Conservation (phyloP, 2,113 vertebrate genomes). For the Collichthys lucidus region DNA sequence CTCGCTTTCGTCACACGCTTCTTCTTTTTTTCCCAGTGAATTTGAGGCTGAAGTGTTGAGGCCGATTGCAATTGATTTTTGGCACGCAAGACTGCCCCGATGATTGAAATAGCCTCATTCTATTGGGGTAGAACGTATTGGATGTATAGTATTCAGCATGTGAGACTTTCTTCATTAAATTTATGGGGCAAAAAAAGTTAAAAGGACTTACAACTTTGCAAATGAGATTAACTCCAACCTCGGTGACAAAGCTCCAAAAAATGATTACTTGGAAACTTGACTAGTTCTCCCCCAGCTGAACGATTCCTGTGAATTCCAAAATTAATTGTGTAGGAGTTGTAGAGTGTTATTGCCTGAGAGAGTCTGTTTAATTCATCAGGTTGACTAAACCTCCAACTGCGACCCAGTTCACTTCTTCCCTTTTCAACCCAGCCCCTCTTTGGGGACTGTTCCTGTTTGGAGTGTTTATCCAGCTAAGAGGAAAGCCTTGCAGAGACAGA, state of each 20-base stretch:
- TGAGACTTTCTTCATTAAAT: constrained; percentile 20
- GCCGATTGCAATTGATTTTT: constrained; percentile 68
- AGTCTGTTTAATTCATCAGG: constrained; percentile 76
- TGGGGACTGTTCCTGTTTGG: constrained; percentile 47
- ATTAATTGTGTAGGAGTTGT: constrained; percentile 62
- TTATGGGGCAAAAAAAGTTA: background rate
- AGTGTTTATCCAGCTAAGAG: constrained; percentile 68
- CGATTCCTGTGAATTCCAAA: constrained; percentile 35
- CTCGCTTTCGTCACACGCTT: constrained; percentile 25
- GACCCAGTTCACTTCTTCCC: constrained; percentile 67
- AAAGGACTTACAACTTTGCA: constrained; percentile 23
- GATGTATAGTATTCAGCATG: constrained; percentile 12
- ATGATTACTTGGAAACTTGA: constrained; percentile 35
- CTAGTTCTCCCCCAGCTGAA: constrained; percentile 21
- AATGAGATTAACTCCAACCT: constrained; percentile 45
- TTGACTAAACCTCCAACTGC: constrained; percentile 65
- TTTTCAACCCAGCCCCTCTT: constrained; percentile 47
- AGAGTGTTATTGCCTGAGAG: constrained; percentile 55
- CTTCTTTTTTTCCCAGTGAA: constrained; percentile 31
- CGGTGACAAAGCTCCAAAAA: constrained; percentile 18
- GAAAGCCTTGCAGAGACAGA: constrained; percentile 57
- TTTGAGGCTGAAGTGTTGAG: constrained; percentile 42
- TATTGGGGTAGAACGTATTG: background rate
- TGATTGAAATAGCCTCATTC: constrained; percentile 56
- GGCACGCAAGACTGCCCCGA: constrained; percentile 13